These are phyloP conservation scores for Thunnus albacares DNA, from an alignment of 2,797 vertebrate genomes.

Conservation along the genomic window DNA sequence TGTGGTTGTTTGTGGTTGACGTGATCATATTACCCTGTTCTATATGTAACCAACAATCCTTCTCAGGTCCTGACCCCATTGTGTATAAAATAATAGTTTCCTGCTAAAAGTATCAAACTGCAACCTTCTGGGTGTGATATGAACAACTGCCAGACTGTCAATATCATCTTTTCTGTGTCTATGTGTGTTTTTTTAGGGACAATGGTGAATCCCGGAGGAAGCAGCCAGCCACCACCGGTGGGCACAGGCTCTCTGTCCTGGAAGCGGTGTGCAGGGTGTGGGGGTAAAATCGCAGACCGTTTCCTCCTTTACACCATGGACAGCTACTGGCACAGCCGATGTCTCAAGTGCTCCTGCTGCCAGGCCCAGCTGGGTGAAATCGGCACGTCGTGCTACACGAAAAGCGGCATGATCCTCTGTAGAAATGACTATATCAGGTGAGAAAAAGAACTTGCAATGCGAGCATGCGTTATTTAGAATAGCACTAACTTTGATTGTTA, in stretches of 20 bases:
- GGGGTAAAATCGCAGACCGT: conserved; percentile 97
- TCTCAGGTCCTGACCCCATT: conserved; percentile 2
- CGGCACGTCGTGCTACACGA: conserved; percentile 98
- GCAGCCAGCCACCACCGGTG: conserved; percentile 93
- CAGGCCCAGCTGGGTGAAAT: conserved; percentile 99
- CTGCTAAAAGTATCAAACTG: conserved; percentile 12
- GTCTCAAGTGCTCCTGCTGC: conserved; percentile 99
- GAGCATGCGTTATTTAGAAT: neutral
- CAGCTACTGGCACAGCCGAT: conserved; percentile 99
- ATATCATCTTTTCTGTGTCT: conserved; percentile 28
- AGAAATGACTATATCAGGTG: conserved; percentile 99
- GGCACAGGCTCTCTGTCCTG: conserved; percentile 95
- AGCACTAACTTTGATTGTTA: conserved; percentile 2
- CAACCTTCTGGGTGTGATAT: conserved; percentile 5
- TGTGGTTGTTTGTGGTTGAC: conserved; percentile 6
- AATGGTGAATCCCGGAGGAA: conserved; percentile 99
- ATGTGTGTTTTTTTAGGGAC: conserved; percentile 79
- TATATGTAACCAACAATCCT: neutral
- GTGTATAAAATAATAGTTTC: conserved; percentile 21
- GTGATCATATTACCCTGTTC: neutral
- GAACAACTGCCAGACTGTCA: neutral
- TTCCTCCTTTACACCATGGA: conserved; percentile 99
- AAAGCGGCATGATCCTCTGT: conserved; percentile 99
- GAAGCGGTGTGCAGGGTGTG: conserved; percentile 97
- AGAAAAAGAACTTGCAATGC: conserved; percentile 63